phyloP scores from a whole-genome alignment of 2,797 vertebrate species.

The Malacoctenus gilli region DNA sequence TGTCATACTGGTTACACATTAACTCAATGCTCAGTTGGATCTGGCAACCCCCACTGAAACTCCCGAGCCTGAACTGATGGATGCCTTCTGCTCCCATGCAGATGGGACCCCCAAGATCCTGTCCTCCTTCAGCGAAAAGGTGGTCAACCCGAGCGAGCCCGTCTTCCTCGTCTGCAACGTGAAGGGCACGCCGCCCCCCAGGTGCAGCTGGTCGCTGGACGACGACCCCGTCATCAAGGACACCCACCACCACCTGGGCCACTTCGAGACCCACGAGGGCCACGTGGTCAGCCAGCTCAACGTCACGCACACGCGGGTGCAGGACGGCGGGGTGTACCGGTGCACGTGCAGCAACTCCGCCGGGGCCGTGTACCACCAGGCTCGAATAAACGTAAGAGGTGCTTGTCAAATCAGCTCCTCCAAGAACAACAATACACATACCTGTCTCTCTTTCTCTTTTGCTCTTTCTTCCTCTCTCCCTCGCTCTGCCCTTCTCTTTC shows the following conservation, averaged over 20 bases:
- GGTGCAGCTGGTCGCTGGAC: slow-evolving; percentile 94
- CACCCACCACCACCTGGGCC: slow-evolving; percentile 92
- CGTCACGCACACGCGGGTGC: slow-evolving; percentile 94
- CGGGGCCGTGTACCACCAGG: slow-evolving; percentile 98
- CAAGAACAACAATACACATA: slow-evolving; percentile 87
- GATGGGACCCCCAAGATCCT: slow-evolving; percentile 98
- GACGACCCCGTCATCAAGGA: slow-evolving; percentile 97
- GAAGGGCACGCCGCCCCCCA: slow-evolving; percentile 94
- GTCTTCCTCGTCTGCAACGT: slow-evolving; percentile 96
- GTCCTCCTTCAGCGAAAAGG: slow-evolving; percentile 97
- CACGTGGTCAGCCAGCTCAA: slow-evolving; percentile 98
- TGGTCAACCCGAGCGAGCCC: slow-evolving; percentile 93
- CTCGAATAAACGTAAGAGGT: slow-evolving; percentile 99
- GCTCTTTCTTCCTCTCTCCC: too few relatives aligned
- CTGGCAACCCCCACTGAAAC: too few relatives aligned
- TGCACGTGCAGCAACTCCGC: slow-evolving; percentile 99
- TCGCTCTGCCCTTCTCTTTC: background rate
- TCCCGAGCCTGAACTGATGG: too few relatives aligned
- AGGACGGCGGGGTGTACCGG: slow-evolving; percentile 96
- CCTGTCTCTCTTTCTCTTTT: slow-evolving; percentile 67
- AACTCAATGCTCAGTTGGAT: too few relatives aligned
- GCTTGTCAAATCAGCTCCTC: slow-evolving; percentile 99
- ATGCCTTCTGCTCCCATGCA: slow-evolving; percentile 55
- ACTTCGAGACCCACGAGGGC: slow-evolving; percentile 92
- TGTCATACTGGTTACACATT: too few relatives aligned